Evolutionary conservation across 2,888 invertebrate species (phyloP).

Genomic region (Nebria salina): DNA sequence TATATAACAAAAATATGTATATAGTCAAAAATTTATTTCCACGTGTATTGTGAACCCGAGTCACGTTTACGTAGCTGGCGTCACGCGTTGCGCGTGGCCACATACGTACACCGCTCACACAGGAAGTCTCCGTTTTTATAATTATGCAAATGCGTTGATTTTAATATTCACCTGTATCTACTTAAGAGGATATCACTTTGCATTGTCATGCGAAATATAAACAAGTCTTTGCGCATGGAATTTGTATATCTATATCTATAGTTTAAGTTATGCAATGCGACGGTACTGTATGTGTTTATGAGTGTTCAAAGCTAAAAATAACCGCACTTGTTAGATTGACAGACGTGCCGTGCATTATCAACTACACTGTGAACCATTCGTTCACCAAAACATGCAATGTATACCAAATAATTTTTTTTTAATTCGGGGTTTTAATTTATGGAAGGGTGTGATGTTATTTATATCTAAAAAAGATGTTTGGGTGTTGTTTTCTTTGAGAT

Average conservation of each 20-base stretch:
- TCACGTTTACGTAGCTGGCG: neutral
- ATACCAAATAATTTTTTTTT: neutral
- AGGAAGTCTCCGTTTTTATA: slow-evolving; percentile 30
- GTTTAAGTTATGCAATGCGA: slow-evolving; percentile 7
- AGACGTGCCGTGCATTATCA: slow-evolving; percentile 17
- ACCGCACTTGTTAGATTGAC: slow-evolving; percentile 28
- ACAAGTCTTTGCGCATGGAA: neutral
- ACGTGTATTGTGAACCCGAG: neutral
- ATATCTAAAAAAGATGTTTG: no score
- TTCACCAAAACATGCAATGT: neutral
- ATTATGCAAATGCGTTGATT: slow-evolving; percentile 37
- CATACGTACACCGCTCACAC: neutral
- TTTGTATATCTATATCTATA: neutral
- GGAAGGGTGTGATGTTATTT: no score
- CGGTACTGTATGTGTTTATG: slow-evolving; percentile 24
- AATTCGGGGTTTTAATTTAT: no score
- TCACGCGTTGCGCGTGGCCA: slow-evolving; percentile 14
- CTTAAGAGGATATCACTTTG: slow-evolving; percentile 34
- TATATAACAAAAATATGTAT: no score
- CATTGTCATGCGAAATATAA: slow-evolving; percentile 38
- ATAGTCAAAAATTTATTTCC: neutral
- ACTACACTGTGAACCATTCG: slow-evolving; percentile 12
- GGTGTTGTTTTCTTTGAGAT: no score
- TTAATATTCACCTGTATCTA: slow-evolving; percentile 39
- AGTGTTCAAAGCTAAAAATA: slow-evolving; percentile 30